Evolutionary conservation across 2,113 vertebrate species (phyloP).

Genomic region (Regulus satrapa): DNA sequence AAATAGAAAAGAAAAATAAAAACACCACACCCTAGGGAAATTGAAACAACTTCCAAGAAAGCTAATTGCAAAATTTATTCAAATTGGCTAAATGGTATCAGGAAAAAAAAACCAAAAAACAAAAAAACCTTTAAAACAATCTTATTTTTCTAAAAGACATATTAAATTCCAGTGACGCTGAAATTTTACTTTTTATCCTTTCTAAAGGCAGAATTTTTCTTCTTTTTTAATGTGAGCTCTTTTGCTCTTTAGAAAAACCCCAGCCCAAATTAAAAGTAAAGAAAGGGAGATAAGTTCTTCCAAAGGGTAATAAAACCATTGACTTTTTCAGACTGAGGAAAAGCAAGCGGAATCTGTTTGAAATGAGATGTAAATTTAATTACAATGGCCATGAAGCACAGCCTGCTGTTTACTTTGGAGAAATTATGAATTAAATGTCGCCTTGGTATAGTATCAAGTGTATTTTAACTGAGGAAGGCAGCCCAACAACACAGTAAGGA

Average conservation of each 20-base stretch:
- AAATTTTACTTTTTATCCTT: neutral
- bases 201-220: neutral
- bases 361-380: neutral
- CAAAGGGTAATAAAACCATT: neutral
- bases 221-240: neutral
- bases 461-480: neutral
- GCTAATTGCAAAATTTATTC: neutral
- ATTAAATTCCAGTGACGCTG: neutral
- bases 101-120: neutral
- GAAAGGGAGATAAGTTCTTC: neutral
- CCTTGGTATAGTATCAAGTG: neutral
- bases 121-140: rapidly evolving
- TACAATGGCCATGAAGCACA: neutral
- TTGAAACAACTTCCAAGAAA: neutral
- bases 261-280: neutral
- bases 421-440: neutral
- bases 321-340: neutral
- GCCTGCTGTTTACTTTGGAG: neutral
- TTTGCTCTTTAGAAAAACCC: neutral
- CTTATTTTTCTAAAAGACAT: neutral
- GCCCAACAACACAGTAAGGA: neutral
- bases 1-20: neutral
- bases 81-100: neutral
- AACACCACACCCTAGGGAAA: neutral
- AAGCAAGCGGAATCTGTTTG: neutral